These are phyloP conservation scores for Clarias batrachus DNA, from an alignment of 2,113 vertebrate genomes.

Conservation along the genomic window DNA sequence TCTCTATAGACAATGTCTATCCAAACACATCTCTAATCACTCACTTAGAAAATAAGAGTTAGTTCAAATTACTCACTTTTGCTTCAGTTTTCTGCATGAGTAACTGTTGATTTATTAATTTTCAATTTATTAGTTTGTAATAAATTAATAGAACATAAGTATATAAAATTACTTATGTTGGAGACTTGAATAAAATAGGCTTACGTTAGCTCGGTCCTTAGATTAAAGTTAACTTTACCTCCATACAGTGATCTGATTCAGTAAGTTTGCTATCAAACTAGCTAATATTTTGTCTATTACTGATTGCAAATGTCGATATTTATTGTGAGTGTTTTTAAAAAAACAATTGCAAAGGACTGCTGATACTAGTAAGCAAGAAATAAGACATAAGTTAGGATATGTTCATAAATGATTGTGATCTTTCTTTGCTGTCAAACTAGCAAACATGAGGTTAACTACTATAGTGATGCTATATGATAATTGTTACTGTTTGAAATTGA, in stretches of 20 bases:
- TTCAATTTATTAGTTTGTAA: background rate
- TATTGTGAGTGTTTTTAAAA: too few species aligned
- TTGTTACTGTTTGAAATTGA: background rate
- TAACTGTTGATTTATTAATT: background rate
- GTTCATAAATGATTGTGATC: too few species aligned
- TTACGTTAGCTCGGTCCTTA: background rate
- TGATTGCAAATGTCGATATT: too few species aligned
- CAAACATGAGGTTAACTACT: background rate
- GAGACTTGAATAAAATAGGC: background rate
- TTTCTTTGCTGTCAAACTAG: background rate
- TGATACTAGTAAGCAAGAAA: too few species aligned
- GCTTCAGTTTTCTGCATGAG: background rate
- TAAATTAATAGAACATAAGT: background rate
- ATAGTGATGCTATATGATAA: background rate
- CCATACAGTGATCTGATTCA: background rate
- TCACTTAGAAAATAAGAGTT: background rate
- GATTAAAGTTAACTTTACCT: background rate
- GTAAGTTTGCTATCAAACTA: background rate
- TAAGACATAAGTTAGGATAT: too few species aligned
- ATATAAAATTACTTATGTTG: background rate
- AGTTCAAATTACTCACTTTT: background rate
- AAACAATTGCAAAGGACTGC: too few species aligned
- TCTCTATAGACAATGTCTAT: background rate
- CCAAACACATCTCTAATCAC: background rate
- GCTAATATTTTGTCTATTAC: background rate